phyloP scores from a whole-genome alignment of 2,113 vertebrate genomes.

The Antechinus stuartii region DNA sequence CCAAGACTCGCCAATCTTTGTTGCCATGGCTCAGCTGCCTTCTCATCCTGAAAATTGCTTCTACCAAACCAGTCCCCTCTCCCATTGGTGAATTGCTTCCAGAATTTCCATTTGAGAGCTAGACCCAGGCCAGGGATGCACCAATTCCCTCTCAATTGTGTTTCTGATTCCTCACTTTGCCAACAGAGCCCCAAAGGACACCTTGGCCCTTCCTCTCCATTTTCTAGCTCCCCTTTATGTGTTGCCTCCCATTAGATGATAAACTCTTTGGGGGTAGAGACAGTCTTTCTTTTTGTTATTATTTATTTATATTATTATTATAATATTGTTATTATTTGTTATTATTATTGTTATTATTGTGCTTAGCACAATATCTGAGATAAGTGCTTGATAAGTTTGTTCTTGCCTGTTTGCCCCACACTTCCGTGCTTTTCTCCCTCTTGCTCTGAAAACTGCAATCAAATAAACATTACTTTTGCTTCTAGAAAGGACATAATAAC shows the following conservation, averaged over 20 bases:
- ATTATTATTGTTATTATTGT: background rate
- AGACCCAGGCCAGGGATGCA: too few species aligned
- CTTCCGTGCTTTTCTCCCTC: background rate
- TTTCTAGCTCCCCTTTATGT: background rate
- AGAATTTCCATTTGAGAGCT: too few species aligned
- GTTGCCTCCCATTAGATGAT: background rate
- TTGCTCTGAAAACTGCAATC: background rate
- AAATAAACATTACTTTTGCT: background rate
- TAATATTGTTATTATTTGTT: background rate
- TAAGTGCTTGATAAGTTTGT: background rate
- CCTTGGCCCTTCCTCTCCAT: background rate
- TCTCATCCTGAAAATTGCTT: background rate
- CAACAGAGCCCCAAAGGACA: background rate
- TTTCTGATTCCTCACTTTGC: background rate
- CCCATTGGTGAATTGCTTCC: too few species aligned
- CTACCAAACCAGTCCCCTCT: too few species aligned
- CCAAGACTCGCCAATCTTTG: background rate
- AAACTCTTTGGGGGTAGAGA: background rate
- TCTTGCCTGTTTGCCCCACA: background rate
- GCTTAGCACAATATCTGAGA: background rate
- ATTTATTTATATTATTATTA: background rate
- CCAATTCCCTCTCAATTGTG: background rate
- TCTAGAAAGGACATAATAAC: background rate
- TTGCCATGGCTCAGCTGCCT: background rate
- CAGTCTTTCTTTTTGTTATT: background rate